Base-by-base conservation (phyloP, 92 coral and sea anemone species). In the Epizoanthus fatuus region DNA sequence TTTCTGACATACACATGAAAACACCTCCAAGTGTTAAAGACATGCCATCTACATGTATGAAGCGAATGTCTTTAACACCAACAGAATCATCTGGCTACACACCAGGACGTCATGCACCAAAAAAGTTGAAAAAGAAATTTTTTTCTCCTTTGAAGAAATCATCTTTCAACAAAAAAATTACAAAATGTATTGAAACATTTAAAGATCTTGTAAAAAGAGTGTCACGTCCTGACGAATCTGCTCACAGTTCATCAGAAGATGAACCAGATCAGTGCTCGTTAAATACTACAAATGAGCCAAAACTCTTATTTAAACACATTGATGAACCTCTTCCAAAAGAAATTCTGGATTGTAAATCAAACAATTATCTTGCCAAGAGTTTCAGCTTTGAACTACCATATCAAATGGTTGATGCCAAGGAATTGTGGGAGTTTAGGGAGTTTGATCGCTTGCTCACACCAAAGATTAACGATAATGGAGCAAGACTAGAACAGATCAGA, bases 371-470 rank as follows among this genome's bases (percentile, higher is more conserved):
- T 6, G 22, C 67, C 22, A 20, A 3, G 29, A 17, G 67, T 62
- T 62, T 62, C 5, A 62, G 29, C 35, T 62, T 32, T 62, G 37
- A 62, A 19, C 37, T 62, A 8, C 67, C 38, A 10, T 85, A 63
- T 75, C 89, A 85, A 85, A 75, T 75, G 83, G 76, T 85, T 32
- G 67, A 66, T 12, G 25, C 76, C 2, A 65, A 63, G 7, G 74
- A 75, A 51, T 77, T 85, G 20, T 85, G 84, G 89, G 49, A 75
- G 42, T 75, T 75, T 42, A 85, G 56, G 20, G 89, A 85, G 69
- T 85, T 85, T 76, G 77, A 85, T 66, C 81, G 84, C 32, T 74
- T 69, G 1, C 15, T 70, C 7, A 83, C 80, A 69, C 88, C 82
- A 58, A 84, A 84, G 42, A 63, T 47, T 84, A n/a, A 57, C 10